A percentile compares a stretch with the other conserved stretches of the same genome.
Evolutionary conservation across 2,888 invertebrate species (phyloP).

Genomic region (Meghimatium bilineatum): DNA sequence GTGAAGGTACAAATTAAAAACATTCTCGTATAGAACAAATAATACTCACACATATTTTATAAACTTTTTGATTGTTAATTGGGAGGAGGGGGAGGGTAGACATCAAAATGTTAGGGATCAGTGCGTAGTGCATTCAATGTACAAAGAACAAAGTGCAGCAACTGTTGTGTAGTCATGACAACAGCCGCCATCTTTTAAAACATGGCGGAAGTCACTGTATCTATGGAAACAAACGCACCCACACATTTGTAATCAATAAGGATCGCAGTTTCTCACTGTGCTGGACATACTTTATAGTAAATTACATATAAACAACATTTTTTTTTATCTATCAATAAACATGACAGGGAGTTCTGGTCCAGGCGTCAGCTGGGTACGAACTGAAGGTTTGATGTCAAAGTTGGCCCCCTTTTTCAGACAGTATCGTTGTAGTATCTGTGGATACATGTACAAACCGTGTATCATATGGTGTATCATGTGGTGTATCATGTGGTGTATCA

Average conservation of each 20-base stretch:
- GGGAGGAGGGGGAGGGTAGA: too few relatives aligned
- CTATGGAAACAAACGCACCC: neutral
- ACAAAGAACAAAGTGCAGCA: too few relatives aligned
- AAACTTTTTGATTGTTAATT: too few relatives aligned
- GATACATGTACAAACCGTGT: too few relatives aligned
- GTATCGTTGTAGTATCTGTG: slow-evolving; percentile 73
- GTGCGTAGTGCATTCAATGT: too few relatives aligned
- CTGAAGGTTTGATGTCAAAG: slow-evolving; percentile 64
- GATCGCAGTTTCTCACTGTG: neutral
- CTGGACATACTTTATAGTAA: neutral
- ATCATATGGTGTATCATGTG: too few relatives aligned
- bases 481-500: too few relatives aligned
- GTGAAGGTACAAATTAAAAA: too few relatives aligned
- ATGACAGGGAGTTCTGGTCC: slow-evolving; percentile 70
- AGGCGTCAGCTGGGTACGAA: slow-evolving; percentile 71
- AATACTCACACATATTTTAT: too few relatives aligned
- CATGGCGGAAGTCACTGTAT: neutral
- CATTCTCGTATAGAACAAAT: too few relatives aligned
- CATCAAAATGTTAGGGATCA: too few relatives aligned
- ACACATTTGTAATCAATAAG: too few relatives aligned
- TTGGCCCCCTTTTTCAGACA: slow-evolving; percentile 58
- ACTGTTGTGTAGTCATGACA: neutral
- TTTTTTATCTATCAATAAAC: slow-evolving; percentile 67
- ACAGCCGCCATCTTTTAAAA: neutral
- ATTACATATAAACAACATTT: neutral